Conservation (phyloP, 2,888 invertebrate genomes). For the Anthophora plumipes region DNA sequence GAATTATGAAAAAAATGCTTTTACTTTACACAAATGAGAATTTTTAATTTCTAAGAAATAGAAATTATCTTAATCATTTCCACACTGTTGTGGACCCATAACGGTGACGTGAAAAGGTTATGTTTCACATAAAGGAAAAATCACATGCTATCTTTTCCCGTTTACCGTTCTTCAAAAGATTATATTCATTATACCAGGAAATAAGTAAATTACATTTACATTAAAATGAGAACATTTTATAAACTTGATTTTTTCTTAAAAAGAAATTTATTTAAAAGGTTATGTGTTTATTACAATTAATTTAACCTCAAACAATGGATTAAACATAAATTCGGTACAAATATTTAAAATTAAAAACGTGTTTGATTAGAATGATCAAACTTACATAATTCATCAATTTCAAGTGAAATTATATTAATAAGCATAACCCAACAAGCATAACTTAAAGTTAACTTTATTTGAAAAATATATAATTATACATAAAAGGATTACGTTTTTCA, state of each 20-base stretch:
- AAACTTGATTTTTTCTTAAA: neutral
- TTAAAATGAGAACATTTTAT: neutral
- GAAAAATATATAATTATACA: slow-evolving; percentile 6
- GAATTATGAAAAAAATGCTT: neutral
- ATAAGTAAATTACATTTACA: neutral
- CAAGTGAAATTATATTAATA: neutral
- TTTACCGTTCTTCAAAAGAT: neutral
- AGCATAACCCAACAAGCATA: neutral
- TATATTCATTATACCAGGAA: neutral
- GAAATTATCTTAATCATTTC: neutral
- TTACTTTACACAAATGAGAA: neutral
- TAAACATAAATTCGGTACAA: neutral
- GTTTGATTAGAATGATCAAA: neutral
- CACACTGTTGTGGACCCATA: neutral
- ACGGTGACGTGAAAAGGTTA: slow-evolving; percentile 6
- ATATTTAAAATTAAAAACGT: neutral
- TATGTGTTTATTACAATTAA: neutral
- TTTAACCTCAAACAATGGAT: neutral
- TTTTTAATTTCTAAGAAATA: neutral
- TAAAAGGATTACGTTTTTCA: slow-evolving; percentile 6
- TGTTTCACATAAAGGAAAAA: neutral
- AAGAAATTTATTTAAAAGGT: neutral
- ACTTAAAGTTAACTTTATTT: slow-evolving; percentile 19
- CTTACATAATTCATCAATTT: neutral
- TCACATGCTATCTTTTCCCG: neutral